Evolutionary conservation across 2,888 invertebrate genomes (phyloP), one percentile per base, ranked within the genome.

Genomic region (Saturnia pavonia): DNA sequence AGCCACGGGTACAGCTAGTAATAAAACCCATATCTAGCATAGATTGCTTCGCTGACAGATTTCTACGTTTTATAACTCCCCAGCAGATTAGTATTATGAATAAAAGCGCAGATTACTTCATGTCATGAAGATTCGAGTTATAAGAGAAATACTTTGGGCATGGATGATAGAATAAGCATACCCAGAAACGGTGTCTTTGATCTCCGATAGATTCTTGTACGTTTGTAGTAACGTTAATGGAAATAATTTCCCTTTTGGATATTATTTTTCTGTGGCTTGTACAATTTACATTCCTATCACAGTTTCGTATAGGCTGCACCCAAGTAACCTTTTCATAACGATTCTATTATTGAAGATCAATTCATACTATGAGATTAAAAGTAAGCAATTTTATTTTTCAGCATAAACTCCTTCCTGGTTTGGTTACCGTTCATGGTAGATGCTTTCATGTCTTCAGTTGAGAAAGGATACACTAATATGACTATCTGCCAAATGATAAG

Each of bases 381-480:
- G 7, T 3, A 1, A 19, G 19, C 27, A 27, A 1, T 1, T 60
- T 60, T 27, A 60, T 14, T 60, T 82, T 74, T 27, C 81, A 89
- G 89, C 42, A 76, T 85, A 54, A 87, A 88, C 66, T 84, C 88
- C 0, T 86, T 84, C 70, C 68, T 85, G 3, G 82, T 87, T 8
- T 89, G 89, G 89, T 71, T 88, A 16, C 89, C 89, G 0, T 85
- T 76, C 71, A 83, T 89, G 43, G 78, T 83, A 0, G 85, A 89
- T 51, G 83, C 83, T 0, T 82, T 87, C 68, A 86, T 88, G 83
- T 82, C 82, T 14, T 82, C 88, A 0, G 75, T 88, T 22, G 83
- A 84, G 43, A 76, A 76, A 6, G 86, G 84, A 3, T 80, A 85
- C 8, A 78, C 76, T 0, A 78, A 80, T 9, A 74, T 85, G 4